These are phyloP conservation scores for Ameiurus melas DNA, from an alignment of 2,113 vertebrate species.

Conservation along the genomic window DNA sequence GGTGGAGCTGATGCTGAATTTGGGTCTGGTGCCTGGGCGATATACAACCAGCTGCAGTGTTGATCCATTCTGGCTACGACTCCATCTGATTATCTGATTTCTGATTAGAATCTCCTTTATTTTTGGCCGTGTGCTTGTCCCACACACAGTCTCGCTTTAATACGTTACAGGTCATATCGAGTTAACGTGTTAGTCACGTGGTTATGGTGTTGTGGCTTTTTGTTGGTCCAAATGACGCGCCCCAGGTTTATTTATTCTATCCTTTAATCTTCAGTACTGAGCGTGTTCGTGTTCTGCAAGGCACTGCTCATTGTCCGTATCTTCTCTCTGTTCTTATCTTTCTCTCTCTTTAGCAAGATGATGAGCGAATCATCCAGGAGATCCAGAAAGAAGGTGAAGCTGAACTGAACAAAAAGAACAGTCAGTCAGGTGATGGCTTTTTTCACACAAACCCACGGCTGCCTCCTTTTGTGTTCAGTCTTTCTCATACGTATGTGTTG, in stretches of 20 bases:
- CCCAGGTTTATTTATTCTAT: neutral
- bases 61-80: neutral
- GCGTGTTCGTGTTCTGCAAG: neutral
- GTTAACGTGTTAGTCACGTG: neutral
- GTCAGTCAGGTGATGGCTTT: slow-evolving; percentile 71
- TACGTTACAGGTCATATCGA: neutral
- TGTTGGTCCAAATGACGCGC: neutral
- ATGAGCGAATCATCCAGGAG: slow-evolving; percentile 91
- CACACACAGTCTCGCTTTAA: neutral
- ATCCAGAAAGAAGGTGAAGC: slow-evolving; percentile 94
- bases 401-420: slow-evolving; percentile 85
- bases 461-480: neutral
- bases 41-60: neutral
- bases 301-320: neutral
- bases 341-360: slow-evolving; percentile 80
- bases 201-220: neutral
- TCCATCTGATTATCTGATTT: neutral
- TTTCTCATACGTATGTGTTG: no score
- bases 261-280: neutral
- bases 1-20: neutral
- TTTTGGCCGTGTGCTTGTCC: neutral
- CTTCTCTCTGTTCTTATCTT: neutral
- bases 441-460: neutral
- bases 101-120: neutral
- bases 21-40: neutral